A percentile compares a stretch with the other conserved stretches of the same genome.
Evolutionary conservation across 1,140 invertebrate species (phyloP).

Genomic region (Bathynomus jamesi): DNA sequence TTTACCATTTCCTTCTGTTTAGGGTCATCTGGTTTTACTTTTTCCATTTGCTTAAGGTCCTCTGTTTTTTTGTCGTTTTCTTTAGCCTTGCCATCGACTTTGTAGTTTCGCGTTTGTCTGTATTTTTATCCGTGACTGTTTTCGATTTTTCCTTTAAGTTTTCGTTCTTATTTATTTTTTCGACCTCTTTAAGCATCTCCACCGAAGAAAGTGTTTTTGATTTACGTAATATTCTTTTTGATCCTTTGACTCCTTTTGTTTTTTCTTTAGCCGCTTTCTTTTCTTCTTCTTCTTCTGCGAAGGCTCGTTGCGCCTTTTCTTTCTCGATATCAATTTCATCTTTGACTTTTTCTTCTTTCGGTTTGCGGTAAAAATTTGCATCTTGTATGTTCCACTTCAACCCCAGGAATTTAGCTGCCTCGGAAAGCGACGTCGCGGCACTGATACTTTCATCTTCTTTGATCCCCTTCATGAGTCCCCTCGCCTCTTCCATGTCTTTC

Average conservation of each 20-base stretch:
- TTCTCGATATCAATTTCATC: conserved; percentile 8
- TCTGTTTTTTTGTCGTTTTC: not conserved
- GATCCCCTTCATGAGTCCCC: conserved; percentile 32
- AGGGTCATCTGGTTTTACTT: not conserved
- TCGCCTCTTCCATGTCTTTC: conserved; percentile 27
- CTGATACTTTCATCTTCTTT: conserved; percentile 28
- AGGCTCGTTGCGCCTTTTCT: conserved; percentile 4
- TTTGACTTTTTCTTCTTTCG: not conserved
- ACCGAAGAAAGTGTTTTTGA: not conserved
- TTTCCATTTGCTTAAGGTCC: not conserved
- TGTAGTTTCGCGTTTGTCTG: not conserved
- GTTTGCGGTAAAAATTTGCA: conserved; percentile 11
- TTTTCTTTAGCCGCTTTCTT: conserved; percentile 17
- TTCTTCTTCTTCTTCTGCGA: not conserved
- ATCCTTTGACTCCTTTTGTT: not conserved
- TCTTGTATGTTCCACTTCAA: conserved; percentile 34
- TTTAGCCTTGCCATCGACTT: not conserved
- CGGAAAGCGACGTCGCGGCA: conserved; percentile 20
- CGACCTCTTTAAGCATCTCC: conserved; percentile 5
- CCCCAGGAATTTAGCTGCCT: conserved; percentile 30
- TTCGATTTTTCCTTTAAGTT: conserved; percentile 14
- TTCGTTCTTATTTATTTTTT: conserved; percentile 10
- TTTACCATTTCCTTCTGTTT: not conserved
- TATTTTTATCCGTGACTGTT: conserved; percentile 1
- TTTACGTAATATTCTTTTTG: conserved; percentile 1